Base-by-base conservation (phyloP, 2,113 vertebrate genomes). In the Rostratula benghalensis region DNA sequence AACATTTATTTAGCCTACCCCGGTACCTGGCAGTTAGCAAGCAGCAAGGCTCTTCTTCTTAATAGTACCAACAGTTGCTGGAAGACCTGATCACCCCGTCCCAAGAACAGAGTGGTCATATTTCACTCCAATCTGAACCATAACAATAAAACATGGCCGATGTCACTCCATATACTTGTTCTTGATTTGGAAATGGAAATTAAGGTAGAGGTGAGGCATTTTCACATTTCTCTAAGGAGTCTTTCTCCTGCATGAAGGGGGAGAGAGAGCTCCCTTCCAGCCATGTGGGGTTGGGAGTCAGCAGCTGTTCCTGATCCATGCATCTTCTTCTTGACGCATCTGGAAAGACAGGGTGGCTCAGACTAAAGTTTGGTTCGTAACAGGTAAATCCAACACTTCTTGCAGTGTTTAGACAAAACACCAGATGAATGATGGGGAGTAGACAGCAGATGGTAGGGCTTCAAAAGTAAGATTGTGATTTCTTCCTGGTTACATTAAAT, bases 261-360 rank as follows among this genome's bases (percentile, higher is more conserved):
- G 12, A 43, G 63, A 50, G 20, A 22, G 57, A 93, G 19, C 33
- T 67, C 35, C 14, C 11, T 93, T 73, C 28, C 65, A 45, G 39
- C 0, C 0, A 8, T 2, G 1, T 6, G 33, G 48, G 13, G 8
- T 35, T 54, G 28, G 10, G 77, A 33, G 22, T 67, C 39, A 89
- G 28, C 56, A 41, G 19, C 46, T 61, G 6, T 48, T 80, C 35
- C n/a, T n/a, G n/a, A 35, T 61, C 33, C 7, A 10, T 15, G 9
- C 13, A 13, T 27, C 12, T 77, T 27, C 6, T 24, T 73, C 28
- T 35, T 54, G 11, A 70, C 63, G 17, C 6, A 45, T 10, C 18
- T 87, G 60, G 41, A 81, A 64, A 57, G 54, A 67, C 3, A 2
- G 10, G 2, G 4, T 61, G n/a, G 45, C 41, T 74, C 50, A 70